Evolutionary conservation across 1,140 invertebrate species (phyloP), one percentile per base, ranked within the genome.

Genomic region (Magallana gigas): DNA sequence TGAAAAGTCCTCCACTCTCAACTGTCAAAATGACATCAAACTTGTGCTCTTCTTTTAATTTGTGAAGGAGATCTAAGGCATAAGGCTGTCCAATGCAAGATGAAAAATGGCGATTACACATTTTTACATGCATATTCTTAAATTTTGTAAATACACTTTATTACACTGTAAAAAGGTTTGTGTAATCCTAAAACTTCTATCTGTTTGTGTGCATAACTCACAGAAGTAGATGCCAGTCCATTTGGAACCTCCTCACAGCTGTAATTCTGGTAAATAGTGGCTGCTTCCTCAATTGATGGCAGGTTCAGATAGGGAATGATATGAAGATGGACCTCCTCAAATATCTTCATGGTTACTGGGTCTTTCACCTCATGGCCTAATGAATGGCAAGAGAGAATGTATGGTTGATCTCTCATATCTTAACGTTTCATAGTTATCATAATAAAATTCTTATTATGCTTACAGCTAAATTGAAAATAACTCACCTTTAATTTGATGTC

Each of bases 21-120:
- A 99, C 95, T 91, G 97, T 98, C 83, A 98, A 97, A 8, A 98
- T 98, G 4, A 99, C 94, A 16, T 98, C 97, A 92, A 99, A 99
- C 94, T 98, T 97, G 88, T 93, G 90, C 9, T 84, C 64, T 0
- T 91, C 83, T 85, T 94, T 91, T 87, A 91, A 87, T 8, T 90
- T 87, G 29, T 87, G 80, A 18, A 94, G 81, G 8, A 84, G 56
- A n/a, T 84, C 84, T 16, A 93, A 85, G 1, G 88, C 83, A n/a
- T 84, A 64, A 80, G 89, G 81, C 92, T 92, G 89, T 36, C 90
- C 90, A 60, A 83, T 59, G 94, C 16, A 82, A 64, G n/a, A 48
- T 62, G 12, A 86, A 57, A 83, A n/a, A 83, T 83, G 36, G 36
- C 5, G 36, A 48, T 48, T 48, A 48, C 36, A 48, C 36, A 48